Percentiles rank a stretch among this genome's conserved stretches.
Evolutionary conservation across 2,888 invertebrate genomes (phyloP).

Genomic region (Athrips mouffetella): DNA sequence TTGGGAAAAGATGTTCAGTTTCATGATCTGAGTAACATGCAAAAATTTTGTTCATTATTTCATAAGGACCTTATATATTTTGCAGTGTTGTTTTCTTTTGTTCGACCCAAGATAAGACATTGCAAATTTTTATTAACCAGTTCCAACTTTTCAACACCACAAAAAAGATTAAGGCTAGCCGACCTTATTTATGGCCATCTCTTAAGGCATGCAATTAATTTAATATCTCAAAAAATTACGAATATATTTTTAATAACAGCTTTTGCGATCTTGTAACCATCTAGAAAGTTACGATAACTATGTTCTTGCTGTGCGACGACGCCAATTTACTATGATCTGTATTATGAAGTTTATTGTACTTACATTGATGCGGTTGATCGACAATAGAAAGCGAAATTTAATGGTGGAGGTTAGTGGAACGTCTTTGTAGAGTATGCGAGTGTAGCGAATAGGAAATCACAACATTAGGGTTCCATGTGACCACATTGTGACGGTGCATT

Average conservation of each 20-base stretch:
- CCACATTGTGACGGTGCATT: constrained; percentile 12
- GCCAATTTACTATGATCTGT: neutral
- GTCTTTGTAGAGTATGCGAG: constrained; percentile 43
- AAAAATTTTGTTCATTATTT: too few relatives aligned
- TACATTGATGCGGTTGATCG: neutral
- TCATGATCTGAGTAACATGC: too few relatives aligned
- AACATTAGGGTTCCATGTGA: constrained; percentile 23
- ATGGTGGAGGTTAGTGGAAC: constrained; percentile 49
- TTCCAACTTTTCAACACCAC: too few relatives aligned
- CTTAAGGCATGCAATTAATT: too few relatives aligned
- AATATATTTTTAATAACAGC: neutral
- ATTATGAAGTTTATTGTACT: neutral
- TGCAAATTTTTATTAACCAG: too few relatives aligned
- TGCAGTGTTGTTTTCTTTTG: too few relatives aligned
- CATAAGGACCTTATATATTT: too few relatives aligned
- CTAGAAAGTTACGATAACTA: constrained; percentile 14
- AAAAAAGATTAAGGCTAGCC: too few relatives aligned
- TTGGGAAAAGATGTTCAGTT: too few relatives aligned
- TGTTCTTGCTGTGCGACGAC: too few relatives aligned
- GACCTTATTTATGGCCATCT: too few relatives aligned
- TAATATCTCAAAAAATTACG: neutral
- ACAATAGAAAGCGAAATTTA: constrained; percentile 54
- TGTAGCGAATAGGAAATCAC: constrained; percentile 51
- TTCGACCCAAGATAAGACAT: too few relatives aligned
- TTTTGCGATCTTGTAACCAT: neutral